These are phyloP conservation scores for Antrozous pallidus DNA, from an alignment of 2,797 vertebrate genomes.

Conservation along the genomic window DNA sequence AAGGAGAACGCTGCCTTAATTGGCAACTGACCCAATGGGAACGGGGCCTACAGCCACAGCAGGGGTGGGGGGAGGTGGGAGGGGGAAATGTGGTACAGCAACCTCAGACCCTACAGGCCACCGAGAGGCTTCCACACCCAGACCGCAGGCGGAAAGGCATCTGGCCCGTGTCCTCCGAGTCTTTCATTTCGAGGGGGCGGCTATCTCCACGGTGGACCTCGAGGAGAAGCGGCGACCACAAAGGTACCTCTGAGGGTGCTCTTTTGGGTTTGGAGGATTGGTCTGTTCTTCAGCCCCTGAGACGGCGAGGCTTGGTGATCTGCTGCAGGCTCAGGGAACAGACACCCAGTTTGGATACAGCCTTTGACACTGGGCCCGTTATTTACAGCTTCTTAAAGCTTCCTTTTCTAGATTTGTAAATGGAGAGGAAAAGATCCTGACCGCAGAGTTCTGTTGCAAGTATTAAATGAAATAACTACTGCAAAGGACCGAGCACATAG, in stretches of 20 bases:
- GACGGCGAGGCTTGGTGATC: neutral
- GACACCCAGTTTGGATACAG: neutral
- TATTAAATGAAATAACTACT: neutral
- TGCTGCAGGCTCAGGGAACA: neutral
- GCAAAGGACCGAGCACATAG: neutral
- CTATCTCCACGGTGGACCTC: neutral
- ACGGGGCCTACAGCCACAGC: neutral
- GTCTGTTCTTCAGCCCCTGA: neutral
- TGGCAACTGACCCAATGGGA: conserved; percentile 39
- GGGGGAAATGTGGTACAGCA: neutral
- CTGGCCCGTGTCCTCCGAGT: neutral
- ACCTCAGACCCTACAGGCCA: neutral
- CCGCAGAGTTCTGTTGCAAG: neutral
- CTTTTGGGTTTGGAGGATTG: neutral
- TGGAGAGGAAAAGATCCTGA: neutral
- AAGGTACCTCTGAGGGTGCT: neutral
- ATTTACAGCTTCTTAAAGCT: neutral
- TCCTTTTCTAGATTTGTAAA: neutral
- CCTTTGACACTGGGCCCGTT: neutral
- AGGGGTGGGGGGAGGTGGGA: too few species aligned
- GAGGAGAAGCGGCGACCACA: neutral
- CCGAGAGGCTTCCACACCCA: neutral
- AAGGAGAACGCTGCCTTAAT: conserved; percentile 2
- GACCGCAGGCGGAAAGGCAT: neutral
- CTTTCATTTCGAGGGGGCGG: neutral